Base-by-base conservation (phyloP, 2,797 vertebrate genomes). In the Hydrocynus forskahlii region DNA sequence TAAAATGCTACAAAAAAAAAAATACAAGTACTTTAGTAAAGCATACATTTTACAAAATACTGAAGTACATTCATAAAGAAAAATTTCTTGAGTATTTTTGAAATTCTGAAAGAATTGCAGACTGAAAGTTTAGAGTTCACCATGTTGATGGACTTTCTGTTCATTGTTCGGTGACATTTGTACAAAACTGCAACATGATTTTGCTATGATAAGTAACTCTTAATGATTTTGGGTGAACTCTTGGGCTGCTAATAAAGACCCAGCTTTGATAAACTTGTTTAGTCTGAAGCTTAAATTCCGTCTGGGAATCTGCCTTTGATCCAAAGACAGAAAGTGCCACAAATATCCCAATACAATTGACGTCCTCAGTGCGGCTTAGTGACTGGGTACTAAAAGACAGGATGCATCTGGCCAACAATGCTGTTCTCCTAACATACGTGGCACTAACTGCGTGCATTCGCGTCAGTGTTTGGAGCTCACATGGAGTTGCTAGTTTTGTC, bases 321-420 rank as follows among this genome's bases (percentile, higher is more conserved):
- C 5, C 45, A n/a, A 62, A 62, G 19, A 45, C 21, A 43, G 6
- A 9, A 40, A n/a, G 43, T 23, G 25, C 9, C 50, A n/a, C 16
- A 19, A 67, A 50, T 69, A 25, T 13, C 23, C 10, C 7, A 16
- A 10, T 69, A 12, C 48, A 52, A n/a, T 10, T 0, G 25, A 19
- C 70, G 19, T 55, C 4, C 43, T 13, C 17, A 29, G 16, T 38
- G 23, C 50, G 70, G 52, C 52, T 72, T 72, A 55, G 29, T 35
- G n/a, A 35, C 12, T 35, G 38, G 23, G 16, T 72, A 29, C 50
- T 55, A 72, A 72, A 72, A 72, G 70, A n/a, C 50, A 1, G n/a
- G 45, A 52, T 9, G 14, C 4, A 23, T 52, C 68, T 21, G 16
- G 50, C 25, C 69, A 54, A n/a, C 50, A 9, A 19, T 25, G 25